Conservation (phyloP, 2,888 invertebrate genomes). For the Ophonus ardosiacus region DNA sequence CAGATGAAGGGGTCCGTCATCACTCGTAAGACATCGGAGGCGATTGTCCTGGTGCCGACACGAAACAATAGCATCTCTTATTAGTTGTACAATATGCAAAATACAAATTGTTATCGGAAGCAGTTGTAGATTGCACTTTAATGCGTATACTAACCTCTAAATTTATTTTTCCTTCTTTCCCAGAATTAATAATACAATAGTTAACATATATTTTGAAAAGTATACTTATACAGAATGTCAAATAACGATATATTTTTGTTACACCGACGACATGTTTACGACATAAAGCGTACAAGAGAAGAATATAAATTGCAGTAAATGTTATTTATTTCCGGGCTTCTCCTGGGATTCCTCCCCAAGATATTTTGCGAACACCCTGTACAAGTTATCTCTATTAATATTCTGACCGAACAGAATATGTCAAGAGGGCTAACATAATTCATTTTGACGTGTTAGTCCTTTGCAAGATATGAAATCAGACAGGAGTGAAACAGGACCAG, state of each 20-base stretch:
- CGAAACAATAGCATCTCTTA: too few relatives aligned
- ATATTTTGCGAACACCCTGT: constrained; percentile 9
- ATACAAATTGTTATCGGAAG: too few relatives aligned
- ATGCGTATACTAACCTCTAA: too few relatives aligned
- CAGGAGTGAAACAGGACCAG: not conserved
- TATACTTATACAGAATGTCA: too few relatives aligned
- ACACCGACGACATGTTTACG: not conserved
- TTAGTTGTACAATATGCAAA: too few relatives aligned
- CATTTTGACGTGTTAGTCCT: constrained; percentile 28
- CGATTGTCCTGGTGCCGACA: too few relatives aligned
- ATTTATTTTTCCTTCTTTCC: too few relatives aligned
- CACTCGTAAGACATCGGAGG: too few relatives aligned
- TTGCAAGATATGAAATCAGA: constrained; percentile 39
- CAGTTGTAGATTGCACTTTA: too few relatives aligned
- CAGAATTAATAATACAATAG: too few relatives aligned
- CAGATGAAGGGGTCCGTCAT: too few relatives aligned
- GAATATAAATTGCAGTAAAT: not conserved
- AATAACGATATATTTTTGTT: not conserved
- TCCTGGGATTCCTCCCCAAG: not conserved
- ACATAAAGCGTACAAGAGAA: not conserved
- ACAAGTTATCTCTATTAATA: constrained; percentile 29
- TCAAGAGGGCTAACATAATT: constrained; percentile 23
- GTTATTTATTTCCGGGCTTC: not conserved
- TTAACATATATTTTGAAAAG: too few relatives aligned
- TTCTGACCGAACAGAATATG: not conserved